Percentiles rank a stretch among this genome's conserved stretches.
Conservation (phyloP, 92 coral and sea anemone species). For the Plumapathes pennacea region DNA sequence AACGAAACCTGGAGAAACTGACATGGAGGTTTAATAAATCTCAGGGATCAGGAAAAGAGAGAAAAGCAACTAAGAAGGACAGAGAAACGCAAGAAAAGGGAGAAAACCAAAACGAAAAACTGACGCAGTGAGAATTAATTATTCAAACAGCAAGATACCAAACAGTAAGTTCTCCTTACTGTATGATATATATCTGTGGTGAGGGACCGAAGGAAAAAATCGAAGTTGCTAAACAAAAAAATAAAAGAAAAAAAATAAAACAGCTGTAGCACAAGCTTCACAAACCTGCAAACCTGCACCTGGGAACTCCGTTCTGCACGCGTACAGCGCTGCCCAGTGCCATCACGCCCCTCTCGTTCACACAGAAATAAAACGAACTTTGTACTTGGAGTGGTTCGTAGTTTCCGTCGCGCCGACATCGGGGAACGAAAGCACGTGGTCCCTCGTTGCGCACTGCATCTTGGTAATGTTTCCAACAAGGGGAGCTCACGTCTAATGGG, state of each 20-base stretch:
- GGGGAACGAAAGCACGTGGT: conserved; percentile 51
- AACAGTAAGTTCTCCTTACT: background rate
- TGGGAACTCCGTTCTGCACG: conserved; percentile 50
- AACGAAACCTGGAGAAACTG: conserved; percentile 56
- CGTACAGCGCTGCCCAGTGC: conserved; percentile 65
- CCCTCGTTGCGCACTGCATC: conserved; percentile 21
- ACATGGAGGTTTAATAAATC: too few species aligned
- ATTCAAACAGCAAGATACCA: too few species aligned
- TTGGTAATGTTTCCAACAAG: conserved; percentile 72
- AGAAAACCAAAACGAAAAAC: too few species aligned
- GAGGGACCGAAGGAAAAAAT: background rate
- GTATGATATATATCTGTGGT: background rate
- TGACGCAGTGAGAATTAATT: too few species aligned
- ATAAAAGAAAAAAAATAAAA: background rate
- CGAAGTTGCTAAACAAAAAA: background rate
- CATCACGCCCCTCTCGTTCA: conserved; percentile 56
- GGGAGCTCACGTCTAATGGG: conserved; percentile 22
- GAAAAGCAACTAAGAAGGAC: too few species aligned
- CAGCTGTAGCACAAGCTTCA: background rate
- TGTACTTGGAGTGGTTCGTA: conserved; percentile 52
- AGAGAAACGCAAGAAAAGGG: too few species aligned
- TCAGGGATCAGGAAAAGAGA: too few species aligned
- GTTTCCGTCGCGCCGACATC: conserved; percentile 58
- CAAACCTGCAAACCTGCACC: conserved; percentile 14
- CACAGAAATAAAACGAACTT: conserved; percentile 69